Evolutionary conservation across 2,797 vertebrate genomes (phyloP).

Genomic region (Amblyopsis hoosieri): DNA sequence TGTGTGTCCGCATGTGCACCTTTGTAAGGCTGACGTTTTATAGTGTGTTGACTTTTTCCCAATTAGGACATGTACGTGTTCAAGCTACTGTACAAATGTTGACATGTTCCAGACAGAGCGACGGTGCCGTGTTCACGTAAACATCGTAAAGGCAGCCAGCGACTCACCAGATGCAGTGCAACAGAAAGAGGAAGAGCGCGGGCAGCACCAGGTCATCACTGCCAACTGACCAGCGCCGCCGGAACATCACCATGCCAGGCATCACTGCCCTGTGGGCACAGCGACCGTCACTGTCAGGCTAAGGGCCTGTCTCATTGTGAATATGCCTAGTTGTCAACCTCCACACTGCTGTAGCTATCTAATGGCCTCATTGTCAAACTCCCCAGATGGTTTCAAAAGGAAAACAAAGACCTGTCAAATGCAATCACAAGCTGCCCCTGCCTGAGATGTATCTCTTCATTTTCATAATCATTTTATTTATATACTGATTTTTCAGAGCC

Average conservation of each 20-base stretch:
- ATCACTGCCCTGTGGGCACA: conserved; percentile 83
- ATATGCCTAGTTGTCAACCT: background rate
- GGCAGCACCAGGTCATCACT: conserved; percentile 99
- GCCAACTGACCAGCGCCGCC: conserved; percentile 99
- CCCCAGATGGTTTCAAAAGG: background rate
- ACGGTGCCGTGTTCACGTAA: background rate
- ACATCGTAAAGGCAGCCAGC: background rate
- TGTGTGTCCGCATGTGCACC: background rate
- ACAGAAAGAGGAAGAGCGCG: conserved; percentile 95
- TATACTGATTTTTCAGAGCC: no score
- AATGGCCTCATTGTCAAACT: background rate
- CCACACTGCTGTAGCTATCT: background rate
- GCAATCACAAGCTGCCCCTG: no score
- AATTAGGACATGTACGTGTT: no score
- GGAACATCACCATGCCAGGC: conserved; percentile 99
- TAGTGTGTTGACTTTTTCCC: no score
- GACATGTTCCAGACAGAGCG: background rate
- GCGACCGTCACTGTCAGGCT: conserved; percentile 22
- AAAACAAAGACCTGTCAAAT: background rate
- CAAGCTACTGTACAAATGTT: no score
- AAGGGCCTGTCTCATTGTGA: conserved; percentile 1
- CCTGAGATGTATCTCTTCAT: no score
- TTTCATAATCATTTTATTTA: no score
- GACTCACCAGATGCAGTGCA: conserved; percentile 97
- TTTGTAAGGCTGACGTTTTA: no score